Conservation (phyloP, 2,888 invertebrate species). For the Fragum fragum region DNA sequence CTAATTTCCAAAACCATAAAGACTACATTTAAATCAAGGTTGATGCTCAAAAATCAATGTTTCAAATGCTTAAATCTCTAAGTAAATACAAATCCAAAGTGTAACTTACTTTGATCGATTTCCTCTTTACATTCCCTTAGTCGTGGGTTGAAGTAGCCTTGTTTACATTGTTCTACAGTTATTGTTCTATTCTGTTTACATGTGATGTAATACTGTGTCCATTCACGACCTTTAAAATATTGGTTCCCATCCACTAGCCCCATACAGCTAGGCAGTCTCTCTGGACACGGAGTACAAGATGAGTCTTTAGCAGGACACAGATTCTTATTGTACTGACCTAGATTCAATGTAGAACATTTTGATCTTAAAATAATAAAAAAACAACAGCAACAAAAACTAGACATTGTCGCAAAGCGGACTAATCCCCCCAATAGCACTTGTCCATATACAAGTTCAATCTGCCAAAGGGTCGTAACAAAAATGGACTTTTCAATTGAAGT, state of each 20-base stretch:
- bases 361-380: too few relatives aligned
- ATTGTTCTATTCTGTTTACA: slow-evolving; percentile 68
- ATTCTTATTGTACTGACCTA: slow-evolving; percentile 72
- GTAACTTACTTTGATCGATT: slow-evolving; percentile 57
- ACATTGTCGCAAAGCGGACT: too few relatives aligned
- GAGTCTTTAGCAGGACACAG: slow-evolving; percentile 48
- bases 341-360: neutral
- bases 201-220: slow-evolving; percentile 54
- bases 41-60: too few relatives aligned
- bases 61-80: too few relatives aligned
- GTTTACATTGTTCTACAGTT: slow-evolving; percentile 60
- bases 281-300: slow-evolving; percentile 63
- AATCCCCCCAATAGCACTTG: too few relatives aligned
- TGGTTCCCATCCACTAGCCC: slow-evolving; percentile 64
- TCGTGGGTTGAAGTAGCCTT: slow-evolving; percentile 70
- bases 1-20: too few relatives aligned
- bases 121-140: slow-evolving; percentile 58
- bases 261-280: slow-evolving; percentile 68
- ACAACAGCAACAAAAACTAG: too few relatives aligned
- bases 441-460: too few relatives aligned
- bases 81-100: too few relatives aligned
- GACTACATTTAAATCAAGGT: too few relatives aligned
- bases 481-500: too few relatives aligned
- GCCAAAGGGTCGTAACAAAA: too few relatives aligned
- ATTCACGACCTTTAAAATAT: slow-evolving; percentile 51